Conservation (phyloP, 2,113 vertebrate species). For the Ictidomys tridecemlineatus region DNA sequence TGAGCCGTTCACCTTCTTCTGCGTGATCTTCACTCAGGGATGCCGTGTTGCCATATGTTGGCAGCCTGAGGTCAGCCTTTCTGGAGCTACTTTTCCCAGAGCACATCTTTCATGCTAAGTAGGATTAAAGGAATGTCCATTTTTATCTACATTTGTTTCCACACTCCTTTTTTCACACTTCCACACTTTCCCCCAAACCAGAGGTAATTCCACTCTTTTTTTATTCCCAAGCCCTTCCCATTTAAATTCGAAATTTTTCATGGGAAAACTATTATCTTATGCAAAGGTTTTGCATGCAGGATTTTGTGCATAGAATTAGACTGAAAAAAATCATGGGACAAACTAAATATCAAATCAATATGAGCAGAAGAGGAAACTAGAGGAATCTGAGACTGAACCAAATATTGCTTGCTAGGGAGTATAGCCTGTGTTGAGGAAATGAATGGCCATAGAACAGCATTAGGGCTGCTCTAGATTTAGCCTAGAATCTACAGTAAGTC, state of each 20-base stretch:
- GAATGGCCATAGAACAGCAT: neutral
- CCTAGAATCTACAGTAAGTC: neutral
- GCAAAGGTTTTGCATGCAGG: neutral
- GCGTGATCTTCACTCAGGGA: neutral
- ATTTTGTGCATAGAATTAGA: neutral
- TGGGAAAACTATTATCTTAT: neutral
- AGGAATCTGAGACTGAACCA: neutral
- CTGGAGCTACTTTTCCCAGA: neutral
- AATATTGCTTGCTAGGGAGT: no score
- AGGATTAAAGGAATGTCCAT: neutral
- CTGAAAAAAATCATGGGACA: neutral
- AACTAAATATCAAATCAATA: neutral
- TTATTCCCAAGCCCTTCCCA: neutral
- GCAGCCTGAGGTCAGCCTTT: neutral
- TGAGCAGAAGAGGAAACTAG: neutral
- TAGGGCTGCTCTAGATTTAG: neutral
- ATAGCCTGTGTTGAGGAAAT: neutral
- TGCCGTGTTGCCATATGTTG: neutral
- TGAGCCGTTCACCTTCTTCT: neutral
- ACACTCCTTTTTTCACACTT: neutral
- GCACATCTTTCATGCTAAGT: neutral
- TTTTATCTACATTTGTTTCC: neutral
- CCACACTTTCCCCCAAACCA: neutral
- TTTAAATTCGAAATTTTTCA: neutral
- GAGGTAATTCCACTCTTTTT: neutral